Evolutionary conservation across 2,888 invertebrate species (phyloP).

Genomic region (Rhaphigaster nebulosa): DNA sequence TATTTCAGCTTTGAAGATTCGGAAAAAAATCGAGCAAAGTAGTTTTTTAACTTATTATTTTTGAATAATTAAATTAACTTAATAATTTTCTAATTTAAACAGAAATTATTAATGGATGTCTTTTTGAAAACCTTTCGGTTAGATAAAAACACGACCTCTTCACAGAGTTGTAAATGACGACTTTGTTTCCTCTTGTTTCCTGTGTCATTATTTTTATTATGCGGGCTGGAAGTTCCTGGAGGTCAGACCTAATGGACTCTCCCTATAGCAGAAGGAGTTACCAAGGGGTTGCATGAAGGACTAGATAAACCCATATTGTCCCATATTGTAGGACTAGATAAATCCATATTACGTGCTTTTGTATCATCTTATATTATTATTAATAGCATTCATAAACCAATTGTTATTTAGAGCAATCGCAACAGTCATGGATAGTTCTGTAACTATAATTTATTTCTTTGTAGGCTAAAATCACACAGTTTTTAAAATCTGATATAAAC

Average conservation of each 20-base stretch:
- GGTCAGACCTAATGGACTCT: not conserved
- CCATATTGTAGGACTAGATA: not conserved
- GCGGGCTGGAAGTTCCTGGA: not conserved
- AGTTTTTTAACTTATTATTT: too few relatives aligned
- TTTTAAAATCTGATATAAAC: too few relatives aligned
- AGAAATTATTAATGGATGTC: not conserved
- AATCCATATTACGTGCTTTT: not conserved
- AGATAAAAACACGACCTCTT: not conserved
- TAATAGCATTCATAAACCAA: too few relatives aligned
- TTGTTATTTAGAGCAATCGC: too few relatives aligned
- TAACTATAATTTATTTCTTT: too few relatives aligned
- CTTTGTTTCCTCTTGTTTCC: not conserved
- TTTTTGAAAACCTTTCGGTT: not conserved
- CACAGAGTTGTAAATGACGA: not conserved
- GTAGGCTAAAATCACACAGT: too few relatives aligned
- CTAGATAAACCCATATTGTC: not conserved
- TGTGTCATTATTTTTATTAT: slow-evolving; percentile 27
- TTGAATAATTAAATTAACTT: too few relatives aligned
- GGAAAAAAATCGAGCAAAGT: too few relatives aligned
- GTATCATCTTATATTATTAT: not conserved
- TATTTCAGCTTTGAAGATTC: too few relatives aligned
- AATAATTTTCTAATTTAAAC: not conserved
- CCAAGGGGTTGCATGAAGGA: not conserved
- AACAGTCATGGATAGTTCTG: too few relatives aligned
- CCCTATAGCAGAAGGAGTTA: not conserved